Evolutionary conservation across 2,113 vertebrate genomes (phyloP).

Genomic region (Panurus biarmicus): DNA sequence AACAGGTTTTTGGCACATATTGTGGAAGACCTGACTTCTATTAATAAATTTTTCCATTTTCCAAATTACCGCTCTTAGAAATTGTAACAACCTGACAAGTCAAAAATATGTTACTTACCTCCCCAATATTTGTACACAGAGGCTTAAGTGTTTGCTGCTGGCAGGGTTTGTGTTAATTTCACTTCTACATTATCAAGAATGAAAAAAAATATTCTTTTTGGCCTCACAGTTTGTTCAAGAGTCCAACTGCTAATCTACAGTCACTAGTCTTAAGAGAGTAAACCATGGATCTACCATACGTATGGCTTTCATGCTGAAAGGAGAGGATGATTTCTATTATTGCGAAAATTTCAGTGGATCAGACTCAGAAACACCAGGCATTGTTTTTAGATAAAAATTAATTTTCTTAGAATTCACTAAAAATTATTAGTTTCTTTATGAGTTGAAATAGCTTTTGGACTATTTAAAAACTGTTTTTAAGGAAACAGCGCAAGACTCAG

Average conservation of each 20-base stretch:
- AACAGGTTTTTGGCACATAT: background rate
- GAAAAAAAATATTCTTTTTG: background rate
- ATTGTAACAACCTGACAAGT: background rate
- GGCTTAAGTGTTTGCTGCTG: background rate
- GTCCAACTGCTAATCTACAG: background rate
- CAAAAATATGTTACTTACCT: background rate
- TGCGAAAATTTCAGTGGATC: background rate
- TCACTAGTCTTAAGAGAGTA: background rate
- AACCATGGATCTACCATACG: background rate
- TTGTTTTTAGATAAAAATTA: background rate
- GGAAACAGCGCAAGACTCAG: background rate
- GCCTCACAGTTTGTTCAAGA: background rate
- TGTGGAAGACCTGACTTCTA: background rate
- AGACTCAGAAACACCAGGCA: background rate
- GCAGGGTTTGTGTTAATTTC: background rate
- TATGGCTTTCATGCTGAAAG: background rate
- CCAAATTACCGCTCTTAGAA: background rate
- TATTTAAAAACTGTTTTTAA: background rate
- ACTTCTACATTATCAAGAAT: background rate
- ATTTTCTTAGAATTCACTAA: background rate
- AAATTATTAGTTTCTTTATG: background rate
- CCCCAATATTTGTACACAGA: background rate
- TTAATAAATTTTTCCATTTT: constrained; percentile 32
- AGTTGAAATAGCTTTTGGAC: background rate
- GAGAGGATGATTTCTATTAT: background rate